These are phyloP conservation scores for Sciurus niger DNA, from an alignment of 2,113 vertebrate genomes.

Conservation along the genomic window DNA sequence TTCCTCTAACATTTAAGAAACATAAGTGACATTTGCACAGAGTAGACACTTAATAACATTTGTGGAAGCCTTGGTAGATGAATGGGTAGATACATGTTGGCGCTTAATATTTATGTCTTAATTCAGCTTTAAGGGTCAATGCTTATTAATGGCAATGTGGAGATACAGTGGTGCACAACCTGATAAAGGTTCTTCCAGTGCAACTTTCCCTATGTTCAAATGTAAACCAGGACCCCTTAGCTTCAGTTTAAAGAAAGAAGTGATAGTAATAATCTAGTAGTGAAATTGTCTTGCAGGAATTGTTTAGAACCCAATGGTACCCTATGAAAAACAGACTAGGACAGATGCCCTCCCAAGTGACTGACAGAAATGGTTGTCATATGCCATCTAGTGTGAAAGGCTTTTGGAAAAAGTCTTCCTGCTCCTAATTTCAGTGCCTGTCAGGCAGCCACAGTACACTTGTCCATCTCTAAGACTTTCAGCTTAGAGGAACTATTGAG, in stretches of 20 bases:
- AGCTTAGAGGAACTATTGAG: not conserved
- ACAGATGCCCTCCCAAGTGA: not conserved
- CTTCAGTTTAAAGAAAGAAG: not conserved
- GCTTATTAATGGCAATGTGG: not conserved
- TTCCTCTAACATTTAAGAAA: constrained; percentile 37
- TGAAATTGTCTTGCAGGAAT: constrained; percentile 25
- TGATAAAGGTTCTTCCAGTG: not conserved
- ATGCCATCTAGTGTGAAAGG: constrained; percentile 94
- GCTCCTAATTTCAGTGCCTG: not conserved
- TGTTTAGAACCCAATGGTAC: not conserved
- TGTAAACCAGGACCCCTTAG: constrained; percentile 19
- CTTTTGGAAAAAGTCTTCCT: not conserved
- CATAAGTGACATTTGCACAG: not conserved
- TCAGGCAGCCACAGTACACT: not conserved
- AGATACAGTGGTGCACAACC: not conserved
- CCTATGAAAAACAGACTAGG: not conserved
- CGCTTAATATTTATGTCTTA: not conserved
- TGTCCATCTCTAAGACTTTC: constrained; percentile 54
- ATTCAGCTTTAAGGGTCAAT: not conserved
- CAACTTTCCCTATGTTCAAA: not conserved
- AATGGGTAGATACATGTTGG: not conserved
- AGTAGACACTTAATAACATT: not conserved
- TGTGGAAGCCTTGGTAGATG: not conserved
- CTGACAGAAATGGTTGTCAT: constrained; percentile 91
- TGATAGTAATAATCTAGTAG: not conserved